phyloP scores from a whole-genome alignment of 1,140 invertebrate genomes.

The Acromyrmex charruanus region DNA sequence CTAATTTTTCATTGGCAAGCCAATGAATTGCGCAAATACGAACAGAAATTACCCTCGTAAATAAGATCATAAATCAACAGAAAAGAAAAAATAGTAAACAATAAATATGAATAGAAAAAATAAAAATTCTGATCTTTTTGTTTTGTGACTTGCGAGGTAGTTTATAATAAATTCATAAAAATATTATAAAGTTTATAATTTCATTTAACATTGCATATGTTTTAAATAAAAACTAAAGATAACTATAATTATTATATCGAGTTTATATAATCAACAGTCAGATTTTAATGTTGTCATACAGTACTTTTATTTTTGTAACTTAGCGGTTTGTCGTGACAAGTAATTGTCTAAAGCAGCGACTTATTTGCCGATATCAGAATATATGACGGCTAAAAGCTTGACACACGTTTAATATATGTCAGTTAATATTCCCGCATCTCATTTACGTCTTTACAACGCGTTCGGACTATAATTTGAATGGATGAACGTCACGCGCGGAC shows the following conservation, averaged over 20 bases:
- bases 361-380: conserved; percentile 29
- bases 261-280: background rate
- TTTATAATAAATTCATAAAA: background rate
- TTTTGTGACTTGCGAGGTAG: background rate
- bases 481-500: background rate
- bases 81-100: background rate
- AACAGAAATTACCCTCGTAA: background rate
- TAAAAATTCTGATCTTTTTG: background rate
- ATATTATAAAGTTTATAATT: background rate
- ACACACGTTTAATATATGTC: background rate
- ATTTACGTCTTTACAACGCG: background rate
- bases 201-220: background rate
- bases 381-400: background rate
- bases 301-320: background rate
- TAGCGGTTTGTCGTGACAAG: background rate
- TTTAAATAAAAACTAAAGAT: background rate
- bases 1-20: background rate
- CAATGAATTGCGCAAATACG: background rate
- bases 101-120: background rate
- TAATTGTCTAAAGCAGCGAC: background rate
- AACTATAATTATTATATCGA: background rate
- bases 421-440: background rate
- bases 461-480: background rate
- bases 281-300: background rate
- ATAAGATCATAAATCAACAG: background rate